Percentiles rank a stretch among this genome's conserved stretches.
Evolutionary conservation across 2,888 invertebrate genomes (phyloP).

Genomic region (Agriopis marginaria): DNA sequence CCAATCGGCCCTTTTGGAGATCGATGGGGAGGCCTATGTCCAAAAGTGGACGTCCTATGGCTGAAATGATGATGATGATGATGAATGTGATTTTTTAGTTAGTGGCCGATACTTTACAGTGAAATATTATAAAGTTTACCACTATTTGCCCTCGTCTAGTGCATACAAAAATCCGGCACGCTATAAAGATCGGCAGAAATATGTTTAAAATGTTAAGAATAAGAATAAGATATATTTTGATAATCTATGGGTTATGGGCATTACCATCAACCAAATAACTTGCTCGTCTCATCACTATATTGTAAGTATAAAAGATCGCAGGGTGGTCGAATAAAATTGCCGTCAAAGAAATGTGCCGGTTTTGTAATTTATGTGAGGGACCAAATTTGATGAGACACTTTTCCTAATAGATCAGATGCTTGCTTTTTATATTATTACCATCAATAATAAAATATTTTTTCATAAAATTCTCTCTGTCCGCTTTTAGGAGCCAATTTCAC

Average conservation of each 20-base stretch:
- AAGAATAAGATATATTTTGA: too few relatives aligned
- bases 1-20: too few relatives aligned
- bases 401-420: slow-evolving; percentile 11
- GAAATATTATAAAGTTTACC: too few relatives aligned
- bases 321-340: slow-evolving; percentile 1
- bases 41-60: too few relatives aligned
- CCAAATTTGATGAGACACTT: slow-evolving; percentile 16
- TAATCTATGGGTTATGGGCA: not conserved
- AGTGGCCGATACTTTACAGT: too few relatives aligned
- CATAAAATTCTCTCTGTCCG: not conserved
- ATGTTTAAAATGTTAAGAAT: too few relatives aligned
- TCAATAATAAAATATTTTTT: slow-evolving; percentile 2
- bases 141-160: too few relatives aligned
- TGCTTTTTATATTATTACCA: slow-evolving; percentile 9
- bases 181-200: too few relatives aligned
- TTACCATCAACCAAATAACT: not conserved
- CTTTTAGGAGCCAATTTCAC: not conserved
- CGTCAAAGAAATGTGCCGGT: slow-evolving; percentile 8
- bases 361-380: slow-evolving; percentile 23
- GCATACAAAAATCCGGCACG: too few relatives aligned
- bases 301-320: not conserved
- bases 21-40: too few relatives aligned
- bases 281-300: not conserved
- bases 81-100: too few relatives aligned
- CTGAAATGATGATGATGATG: too few relatives aligned